Percentiles rank a stretch among this genome's conserved stretches.
Evolutionary conservation across 2,797 vertebrate genomes (phyloP).

Genomic region (Euthynnus affinis): DNA sequence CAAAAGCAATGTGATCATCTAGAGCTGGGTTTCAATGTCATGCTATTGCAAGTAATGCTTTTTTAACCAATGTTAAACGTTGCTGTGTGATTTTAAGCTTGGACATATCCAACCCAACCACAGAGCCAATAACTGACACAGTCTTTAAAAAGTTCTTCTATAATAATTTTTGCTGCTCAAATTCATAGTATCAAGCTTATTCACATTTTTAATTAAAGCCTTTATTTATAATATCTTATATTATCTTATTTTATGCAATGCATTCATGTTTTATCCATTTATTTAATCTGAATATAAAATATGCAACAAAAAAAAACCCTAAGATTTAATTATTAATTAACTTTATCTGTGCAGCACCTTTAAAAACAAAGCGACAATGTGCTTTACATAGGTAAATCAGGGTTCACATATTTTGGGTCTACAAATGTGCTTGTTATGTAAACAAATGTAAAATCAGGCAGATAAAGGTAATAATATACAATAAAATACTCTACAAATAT

Average conservation of each 20-base stretch:
- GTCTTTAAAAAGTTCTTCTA: too few species aligned
- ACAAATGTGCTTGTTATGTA: too few species aligned
- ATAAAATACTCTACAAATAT: neutral
- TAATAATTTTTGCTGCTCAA: too few species aligned
- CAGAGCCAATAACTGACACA: too few species aligned
- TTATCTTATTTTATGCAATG: neutral
- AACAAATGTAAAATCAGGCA: too few species aligned
- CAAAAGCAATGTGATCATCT: conserved; percentile 5
- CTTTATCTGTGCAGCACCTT: neutral
- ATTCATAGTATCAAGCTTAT: neutral
- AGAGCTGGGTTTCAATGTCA: neutral
- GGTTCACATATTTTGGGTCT: too few species aligned
- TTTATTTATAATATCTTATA: neutral
- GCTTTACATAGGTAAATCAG: too few species aligned
- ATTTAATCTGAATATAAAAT: neutral
- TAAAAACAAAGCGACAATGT: neutral
- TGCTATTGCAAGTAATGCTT: neutral
- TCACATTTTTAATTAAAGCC: neutral
- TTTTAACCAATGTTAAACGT: neutral
- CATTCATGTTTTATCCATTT: neutral
- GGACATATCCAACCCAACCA: too few species aligned
- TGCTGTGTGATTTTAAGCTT: neutral
- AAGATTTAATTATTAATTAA: too few species aligned
- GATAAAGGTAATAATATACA: neutral
- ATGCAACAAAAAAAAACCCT: neutral